A percentile compares a stretch with the other conserved stretches of the same genome.
Evolutionary conservation across 2,888 invertebrate genomes (phyloP).

Genomic region (Chydorus sphaericus): DNA sequence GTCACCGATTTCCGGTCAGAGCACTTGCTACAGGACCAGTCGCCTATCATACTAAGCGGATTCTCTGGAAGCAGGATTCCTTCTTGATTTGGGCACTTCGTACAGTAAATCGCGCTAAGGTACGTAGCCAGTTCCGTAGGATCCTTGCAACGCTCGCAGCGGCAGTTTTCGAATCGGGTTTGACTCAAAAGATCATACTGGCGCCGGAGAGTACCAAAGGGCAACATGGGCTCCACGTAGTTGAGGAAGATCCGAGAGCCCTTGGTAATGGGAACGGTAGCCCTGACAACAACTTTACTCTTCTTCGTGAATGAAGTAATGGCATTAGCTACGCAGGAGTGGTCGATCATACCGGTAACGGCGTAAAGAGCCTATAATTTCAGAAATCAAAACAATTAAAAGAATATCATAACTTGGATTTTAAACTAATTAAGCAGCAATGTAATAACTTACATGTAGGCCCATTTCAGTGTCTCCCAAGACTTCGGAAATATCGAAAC

Average conservation of each 20-base stretch:
- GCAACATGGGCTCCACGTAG: slow-evolving; percentile 66
- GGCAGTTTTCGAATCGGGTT: slow-evolving; percentile 61
- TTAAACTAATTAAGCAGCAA: too few relatives aligned
- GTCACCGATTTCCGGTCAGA: too few relatives aligned
- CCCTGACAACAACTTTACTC: slow-evolving; percentile 49
- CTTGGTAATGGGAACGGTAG: slow-evolving; percentile 40
- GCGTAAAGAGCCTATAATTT: too few relatives aligned
- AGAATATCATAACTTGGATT: too few relatives aligned
- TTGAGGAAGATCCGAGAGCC: slow-evolving; percentile 63
- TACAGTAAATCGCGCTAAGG: slow-evolving; percentile 57
- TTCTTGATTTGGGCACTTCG: too few relatives aligned
- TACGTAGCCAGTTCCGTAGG: slow-evolving; percentile 54
- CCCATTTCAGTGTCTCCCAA: too few relatives aligned
- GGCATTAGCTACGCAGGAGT: slow-evolving; percentile 63
- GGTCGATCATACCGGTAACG: slow-evolving; percentile 59
- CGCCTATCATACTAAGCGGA: too few relatives aligned
- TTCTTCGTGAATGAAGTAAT: slow-evolving; percentile 60
- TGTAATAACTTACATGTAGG: too few relatives aligned
- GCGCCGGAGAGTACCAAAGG: slow-evolving; percentile 78
- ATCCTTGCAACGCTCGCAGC: slow-evolving; percentile 52
- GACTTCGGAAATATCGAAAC: slow-evolving; percentile 24
- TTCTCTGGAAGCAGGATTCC: too few relatives aligned
- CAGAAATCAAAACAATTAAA: too few relatives aligned
- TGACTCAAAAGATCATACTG: slow-evolving; percentile 55
- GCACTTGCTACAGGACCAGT: too few relatives aligned